These are phyloP conservation scores for Hoplostethus mediterraneus DNA, from an alignment of 2,797 vertebrate species.

Conservation along the genomic window DNA sequence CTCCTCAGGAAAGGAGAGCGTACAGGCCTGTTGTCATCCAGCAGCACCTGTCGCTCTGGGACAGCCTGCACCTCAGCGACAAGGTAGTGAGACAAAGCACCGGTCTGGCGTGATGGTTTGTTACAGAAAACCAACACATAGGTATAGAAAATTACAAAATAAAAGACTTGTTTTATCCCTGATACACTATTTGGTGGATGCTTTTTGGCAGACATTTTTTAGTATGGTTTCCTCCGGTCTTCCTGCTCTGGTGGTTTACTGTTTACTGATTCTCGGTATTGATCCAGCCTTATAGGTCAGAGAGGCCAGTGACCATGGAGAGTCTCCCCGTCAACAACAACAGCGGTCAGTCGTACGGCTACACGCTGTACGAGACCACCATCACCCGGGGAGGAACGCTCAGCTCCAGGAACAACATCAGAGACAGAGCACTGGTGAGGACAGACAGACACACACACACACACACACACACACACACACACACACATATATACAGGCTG, in stretches of 20 bases:
- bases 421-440: constrained; percentile 91
- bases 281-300: constrained; percentile 84
- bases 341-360: constrained; percentile 91
- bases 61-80: constrained; percentile 74
- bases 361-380: constrained; percentile 91
- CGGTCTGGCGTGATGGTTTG: constrained; percentile 18
- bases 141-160: too few relatives aligned
- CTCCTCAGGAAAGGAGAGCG: constrained; percentile 49
- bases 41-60: constrained; percentile 82
- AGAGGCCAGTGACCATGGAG: constrained; percentile 92
- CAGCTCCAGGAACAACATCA: constrained; percentile 84
- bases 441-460: not conserved
- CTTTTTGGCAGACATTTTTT: too few relatives aligned
- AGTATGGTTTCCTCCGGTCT: not conserved
- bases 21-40: constrained; percentile 70
- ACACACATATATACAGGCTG: too few relatives aligned
- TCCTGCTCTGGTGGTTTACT: not conserved
- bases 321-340: constrained; percentile 88
- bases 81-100: constrained; percentile 55
- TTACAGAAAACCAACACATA: not conserved
- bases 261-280: not conserved
- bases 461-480: too few relatives aligned
- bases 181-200: constrained; percentile 8
- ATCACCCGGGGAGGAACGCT: constrained; percentile 88
- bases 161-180: not conserved